A percentile compares a stretch with the other conserved stretches of the same genome.
Conservation (phyloP, 2,113 vertebrate genomes). For the Clinocottus analis region DNA sequence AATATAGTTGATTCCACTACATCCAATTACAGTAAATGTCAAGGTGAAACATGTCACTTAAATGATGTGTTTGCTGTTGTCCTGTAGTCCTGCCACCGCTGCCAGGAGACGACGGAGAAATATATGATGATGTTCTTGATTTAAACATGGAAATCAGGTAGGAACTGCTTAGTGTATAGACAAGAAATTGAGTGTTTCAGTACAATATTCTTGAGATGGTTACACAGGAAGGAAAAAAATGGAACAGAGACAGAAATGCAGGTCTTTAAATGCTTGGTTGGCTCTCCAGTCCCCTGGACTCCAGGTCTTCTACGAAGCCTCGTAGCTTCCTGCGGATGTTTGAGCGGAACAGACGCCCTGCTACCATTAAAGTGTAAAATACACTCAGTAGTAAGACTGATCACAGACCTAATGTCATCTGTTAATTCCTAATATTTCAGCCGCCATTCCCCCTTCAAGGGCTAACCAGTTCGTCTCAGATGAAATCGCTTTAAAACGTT, state of each 20-base stretch:
- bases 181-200: background rate
- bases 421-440: slow-evolving; percentile 53
- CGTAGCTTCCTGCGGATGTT: slow-evolving; percentile 89
- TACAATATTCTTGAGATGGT: background rate
- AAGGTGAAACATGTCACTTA: background rate
- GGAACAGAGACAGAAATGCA: slow-evolving; percentile 21
- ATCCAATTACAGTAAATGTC: background rate
- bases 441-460: background rate
- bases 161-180: slow-evolving; percentile 20
- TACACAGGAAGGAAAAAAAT: background rate
- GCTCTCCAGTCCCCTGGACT: slow-evolving; percentile 80
- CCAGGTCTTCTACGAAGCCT: slow-evolving; percentile 83
- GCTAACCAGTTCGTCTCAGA: background rate
- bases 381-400: slow-evolving; percentile 89
- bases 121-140: slow-evolving; percentile 91
- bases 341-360: slow-evolving; percentile 87
- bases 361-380: slow-evolving; percentile 87
- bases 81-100: slow-evolving; percentile 84
- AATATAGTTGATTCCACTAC: background rate
- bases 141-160: slow-evolving; percentile 82
- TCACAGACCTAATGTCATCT: slow-evolving; percentile 55
- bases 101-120: slow-evolving; percentile 83
- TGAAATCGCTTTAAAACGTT: background rate
- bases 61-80: background rate
- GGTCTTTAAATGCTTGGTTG: slow-evolving; percentile 53